Conservation (phyloP, 1,140 invertebrate species). For the Hesperophylax magnus region DNA sequence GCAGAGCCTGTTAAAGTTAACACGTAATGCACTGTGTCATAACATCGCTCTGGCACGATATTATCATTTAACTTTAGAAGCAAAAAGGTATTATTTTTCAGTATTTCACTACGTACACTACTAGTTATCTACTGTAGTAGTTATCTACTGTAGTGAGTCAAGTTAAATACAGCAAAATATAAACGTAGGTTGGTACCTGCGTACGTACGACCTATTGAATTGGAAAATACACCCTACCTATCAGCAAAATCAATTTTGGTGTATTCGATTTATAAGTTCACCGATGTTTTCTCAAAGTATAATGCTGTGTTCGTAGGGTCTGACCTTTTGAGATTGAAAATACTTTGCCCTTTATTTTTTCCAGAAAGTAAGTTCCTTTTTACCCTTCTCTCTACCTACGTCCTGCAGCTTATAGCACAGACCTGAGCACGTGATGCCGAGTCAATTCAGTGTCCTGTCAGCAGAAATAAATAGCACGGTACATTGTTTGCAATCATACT, state of each 20-base stretch:
- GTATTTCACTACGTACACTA: too few species aligned
- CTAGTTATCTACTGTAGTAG: too few species aligned
- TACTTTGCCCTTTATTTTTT: background rate
- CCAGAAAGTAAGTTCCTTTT: background rate
- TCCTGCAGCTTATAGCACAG: background rate
- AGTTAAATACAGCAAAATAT: too few species aligned
- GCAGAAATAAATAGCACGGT: background rate
- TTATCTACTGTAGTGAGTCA: too few species aligned
- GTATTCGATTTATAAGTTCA: background rate
- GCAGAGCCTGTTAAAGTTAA: too few species aligned
- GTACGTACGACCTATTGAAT: too few species aligned
- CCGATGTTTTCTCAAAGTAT: background rate
- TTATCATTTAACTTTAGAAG: too few species aligned
- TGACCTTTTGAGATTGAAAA: conserved; percentile 15
- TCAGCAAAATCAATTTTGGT: background rate
- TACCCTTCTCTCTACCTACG: background rate
- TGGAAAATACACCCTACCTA: background rate
- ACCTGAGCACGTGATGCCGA: background rate
- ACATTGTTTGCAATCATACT: background rate
- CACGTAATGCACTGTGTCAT: too few species aligned
- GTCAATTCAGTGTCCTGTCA: background rate
- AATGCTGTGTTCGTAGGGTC: background rate
- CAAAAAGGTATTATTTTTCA: too few species aligned
- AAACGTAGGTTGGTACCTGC: too few species aligned
- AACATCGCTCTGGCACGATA: too few species aligned